Conservation (phyloP, 2,113 vertebrate species). For the Caloenas nicobarica region DNA sequence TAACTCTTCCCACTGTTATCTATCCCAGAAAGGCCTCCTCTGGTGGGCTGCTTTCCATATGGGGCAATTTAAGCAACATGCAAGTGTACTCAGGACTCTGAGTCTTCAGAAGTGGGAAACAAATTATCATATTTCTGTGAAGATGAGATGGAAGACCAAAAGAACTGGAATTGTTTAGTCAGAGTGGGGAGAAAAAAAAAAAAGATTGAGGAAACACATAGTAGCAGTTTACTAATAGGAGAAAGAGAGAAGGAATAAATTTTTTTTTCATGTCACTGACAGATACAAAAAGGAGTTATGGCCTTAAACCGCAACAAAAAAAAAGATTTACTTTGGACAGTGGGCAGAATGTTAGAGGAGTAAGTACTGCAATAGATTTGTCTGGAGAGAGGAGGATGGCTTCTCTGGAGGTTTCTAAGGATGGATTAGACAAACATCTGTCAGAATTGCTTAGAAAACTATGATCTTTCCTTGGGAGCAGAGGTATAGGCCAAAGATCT, state of each 20-base stretch:
- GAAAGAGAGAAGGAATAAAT: not conserved
- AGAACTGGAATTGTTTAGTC: not conserved
- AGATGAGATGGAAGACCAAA: not conserved
- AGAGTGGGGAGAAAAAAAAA: not conserved
- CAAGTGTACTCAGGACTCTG: not conserved
- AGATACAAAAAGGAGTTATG: not conserved
- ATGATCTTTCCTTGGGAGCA: not conserved
- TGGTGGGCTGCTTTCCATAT: not conserved
- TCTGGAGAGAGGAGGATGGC: not conserved
- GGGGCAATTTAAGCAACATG: not conserved
- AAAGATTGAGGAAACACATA: not conserved
- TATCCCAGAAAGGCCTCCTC: not conserved
- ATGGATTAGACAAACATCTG: not conserved
- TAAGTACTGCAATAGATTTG: constrained; percentile 18
- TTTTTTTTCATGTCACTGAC: not conserved
- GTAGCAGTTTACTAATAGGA: not conserved
- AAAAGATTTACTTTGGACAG: not conserved
- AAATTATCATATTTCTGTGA: not conserved
- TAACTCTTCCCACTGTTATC: not conserved
- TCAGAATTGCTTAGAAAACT: not conserved
- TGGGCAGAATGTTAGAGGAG: not conserved
- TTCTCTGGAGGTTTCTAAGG: constrained; percentile 10
- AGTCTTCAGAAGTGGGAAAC: not conserved
- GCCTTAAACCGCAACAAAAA: not conserved
- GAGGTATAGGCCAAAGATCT: not conserved